A percentile compares a stretch with the other conserved stretches of the same genome.
Evolutionary conservation across 2,797 vertebrate genomes (phyloP).

Genomic region (Aselliscus stoliczkanus): DNA sequence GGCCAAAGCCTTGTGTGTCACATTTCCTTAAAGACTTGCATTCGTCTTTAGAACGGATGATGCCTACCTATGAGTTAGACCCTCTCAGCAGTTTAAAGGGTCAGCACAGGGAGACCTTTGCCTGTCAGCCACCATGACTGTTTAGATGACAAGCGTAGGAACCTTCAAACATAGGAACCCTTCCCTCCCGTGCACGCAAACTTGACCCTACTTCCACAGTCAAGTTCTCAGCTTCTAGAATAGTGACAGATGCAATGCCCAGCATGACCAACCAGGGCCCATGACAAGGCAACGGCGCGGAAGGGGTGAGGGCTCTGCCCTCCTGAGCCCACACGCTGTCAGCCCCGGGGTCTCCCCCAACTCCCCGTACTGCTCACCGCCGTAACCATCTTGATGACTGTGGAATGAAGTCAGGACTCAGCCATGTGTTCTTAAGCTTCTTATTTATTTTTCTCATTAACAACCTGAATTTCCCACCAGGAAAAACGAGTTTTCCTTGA

Average conservation of each 20-base stretch:
- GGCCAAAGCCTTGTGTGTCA: neutral
- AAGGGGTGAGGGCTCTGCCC: neutral
- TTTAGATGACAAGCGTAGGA: rapidly evolving
- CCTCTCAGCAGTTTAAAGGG: neutral
- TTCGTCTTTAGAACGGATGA: neutral
- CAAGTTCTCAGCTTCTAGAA: neutral
- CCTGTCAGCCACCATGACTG: rapidly evolving
- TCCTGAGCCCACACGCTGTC: neutral
- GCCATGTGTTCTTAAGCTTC: neutral
- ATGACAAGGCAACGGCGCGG: neutral
- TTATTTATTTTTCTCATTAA: neutral
- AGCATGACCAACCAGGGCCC: neutral
- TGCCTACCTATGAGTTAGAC: neutral
- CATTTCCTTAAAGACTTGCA: neutral
- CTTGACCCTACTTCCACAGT: neutral
- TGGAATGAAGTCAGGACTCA: neutral
- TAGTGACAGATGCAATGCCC: neutral
- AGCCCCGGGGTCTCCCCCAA: neutral
- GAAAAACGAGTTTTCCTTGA: neutral
- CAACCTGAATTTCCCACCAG: neutral
- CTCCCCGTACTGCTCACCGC: neutral
- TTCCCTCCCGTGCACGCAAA: neutral
- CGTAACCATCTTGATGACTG: neutral
- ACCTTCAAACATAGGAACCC: neutral
- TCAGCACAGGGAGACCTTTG: neutral